Base-by-base conservation (phyloP, 2,113 vertebrate genomes). In the Melanerpes formicivorus region DNA sequence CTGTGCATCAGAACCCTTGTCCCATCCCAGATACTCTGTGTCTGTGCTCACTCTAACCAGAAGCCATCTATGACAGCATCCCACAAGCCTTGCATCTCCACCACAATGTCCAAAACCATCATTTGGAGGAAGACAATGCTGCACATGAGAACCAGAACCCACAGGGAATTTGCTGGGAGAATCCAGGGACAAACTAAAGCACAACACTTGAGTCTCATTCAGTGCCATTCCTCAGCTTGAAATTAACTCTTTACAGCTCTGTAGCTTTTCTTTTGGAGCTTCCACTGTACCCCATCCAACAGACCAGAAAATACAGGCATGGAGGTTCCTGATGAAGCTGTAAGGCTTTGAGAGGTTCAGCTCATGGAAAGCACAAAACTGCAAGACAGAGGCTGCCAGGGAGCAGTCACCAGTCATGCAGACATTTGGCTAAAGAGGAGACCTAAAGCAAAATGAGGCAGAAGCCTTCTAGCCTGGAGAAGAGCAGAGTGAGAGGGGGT, bases 151-250 rank as follows among this genome's bases (percentile, higher is more conserved):
- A 69, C 48, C 34, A 81, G 50, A 93, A 95, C 87, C 88, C 74
- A 9, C 88, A 87, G 12, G 23, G n/a, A 76, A 76, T 79, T 87
- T 93, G 71, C 71, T 55, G 46, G 29, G 72, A 91, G 67, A 93
- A 94, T 37, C 63, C 52, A 21, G 44, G n/a, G 23, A 90, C 74
- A 87, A 88, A 90, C 84, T 34, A 44, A 72, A 95, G 76, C 54
- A 71, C 77, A 77, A 21, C 27, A 72, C n/a, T 93, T 69, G 55
- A 90, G 81, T 81, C 58, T 75, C 50, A 63, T 89, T 92, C 50
- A 82, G 6, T 34, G 4, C 26, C 55, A 55, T 44, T 84, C 23
- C 55, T 81, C 69, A 81, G 60, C 75, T 87, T 81, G 30, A 73
- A 46, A n/a, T 81, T 75, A 90, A 84, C 73, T 81, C 26, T 65